These are phyloP conservation scores for Ochropleura plecta DNA, from an alignment of 2,888 invertebrate genomes.

Conservation along the genomic window DNA sequence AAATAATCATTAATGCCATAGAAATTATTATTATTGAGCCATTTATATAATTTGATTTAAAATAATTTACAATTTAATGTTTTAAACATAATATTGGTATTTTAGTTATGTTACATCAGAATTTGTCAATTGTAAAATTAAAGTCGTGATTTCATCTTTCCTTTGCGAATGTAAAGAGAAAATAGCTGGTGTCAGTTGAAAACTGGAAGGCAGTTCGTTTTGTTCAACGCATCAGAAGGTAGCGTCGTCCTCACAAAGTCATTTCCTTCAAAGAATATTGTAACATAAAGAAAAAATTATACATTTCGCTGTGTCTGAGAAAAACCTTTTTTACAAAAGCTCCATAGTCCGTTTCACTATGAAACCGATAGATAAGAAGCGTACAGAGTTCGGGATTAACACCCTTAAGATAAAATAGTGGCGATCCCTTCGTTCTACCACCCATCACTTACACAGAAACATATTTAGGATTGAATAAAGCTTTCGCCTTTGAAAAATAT, in stretches of 20 bases:
- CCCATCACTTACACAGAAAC: constrained; percentile 71
- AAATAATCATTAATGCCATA: no score
- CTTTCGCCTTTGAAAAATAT: constrained; percentile 67
- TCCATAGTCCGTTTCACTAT: constrained; percentile 51
- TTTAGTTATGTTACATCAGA: constrained; percentile 8
- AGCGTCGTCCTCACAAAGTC: constrained; percentile 27
- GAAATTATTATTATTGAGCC: no score
- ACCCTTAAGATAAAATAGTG: constrained; percentile 73
- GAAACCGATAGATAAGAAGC: constrained; percentile 69
- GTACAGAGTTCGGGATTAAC: constrained; percentile 73
- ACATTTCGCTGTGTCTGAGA: constrained; percentile 51
- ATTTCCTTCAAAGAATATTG: constrained; percentile 50
- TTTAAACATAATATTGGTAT: no score
- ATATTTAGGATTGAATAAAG: constrained; percentile 73
- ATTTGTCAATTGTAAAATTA: constrained; percentile 34
- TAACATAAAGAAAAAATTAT: constrained; percentile 53
- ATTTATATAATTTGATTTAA: no score
- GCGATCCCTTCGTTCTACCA: constrained; percentile 67
- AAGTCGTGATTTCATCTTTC: constrained; percentile 25
- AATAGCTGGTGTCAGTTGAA: constrained; percentile 3
- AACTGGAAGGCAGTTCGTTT: constrained; percentile 26
- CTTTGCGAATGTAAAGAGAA: constrained; percentile 13
- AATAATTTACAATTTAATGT: no score
- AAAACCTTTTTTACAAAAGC: constrained; percentile 61
- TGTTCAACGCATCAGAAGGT: constrained; percentile 36